Conservation (phyloP, 2,888 invertebrate genomes). For the Acleris sparsana region DNA sequence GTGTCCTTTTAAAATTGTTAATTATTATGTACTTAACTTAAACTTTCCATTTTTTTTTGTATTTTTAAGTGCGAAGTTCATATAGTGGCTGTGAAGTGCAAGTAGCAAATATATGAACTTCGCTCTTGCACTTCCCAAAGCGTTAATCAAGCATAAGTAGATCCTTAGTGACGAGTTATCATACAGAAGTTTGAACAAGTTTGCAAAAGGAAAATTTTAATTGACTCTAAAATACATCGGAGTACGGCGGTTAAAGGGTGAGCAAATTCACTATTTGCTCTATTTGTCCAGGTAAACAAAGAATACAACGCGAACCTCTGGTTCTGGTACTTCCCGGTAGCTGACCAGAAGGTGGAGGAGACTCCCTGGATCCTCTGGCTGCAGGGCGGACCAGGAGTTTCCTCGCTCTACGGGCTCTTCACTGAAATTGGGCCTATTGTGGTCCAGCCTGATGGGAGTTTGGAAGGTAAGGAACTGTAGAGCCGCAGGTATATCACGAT, state of each 20-base stretch:
- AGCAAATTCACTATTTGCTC: neutral
- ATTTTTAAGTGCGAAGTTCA: too few species aligned
- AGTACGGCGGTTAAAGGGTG: neutral
- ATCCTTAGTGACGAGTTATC: too few species aligned
- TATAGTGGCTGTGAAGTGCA: too few species aligned
- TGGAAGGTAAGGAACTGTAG: conserved; percentile 58
- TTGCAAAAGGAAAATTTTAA: too few species aligned
- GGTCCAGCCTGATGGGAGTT: conserved; percentile 67
- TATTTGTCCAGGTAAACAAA: conserved; percentile 86
- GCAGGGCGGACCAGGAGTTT: conserved; percentile 84
- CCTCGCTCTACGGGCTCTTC: conserved; percentile 83
- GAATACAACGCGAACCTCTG: conserved; percentile 90
- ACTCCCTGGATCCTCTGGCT: conserved; percentile 85
- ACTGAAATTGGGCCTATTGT: conserved; percentile 86
- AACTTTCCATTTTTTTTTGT: too few species aligned
- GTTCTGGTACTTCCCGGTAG: conserved; percentile 93
- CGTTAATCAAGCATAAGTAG: too few species aligned
- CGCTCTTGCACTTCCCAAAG: too few species aligned
- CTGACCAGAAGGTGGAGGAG: conserved; percentile 72
- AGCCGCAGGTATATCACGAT: neutral
- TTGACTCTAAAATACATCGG: too few species aligned
- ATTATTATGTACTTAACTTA: too few species aligned
- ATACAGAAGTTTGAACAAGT: too few species aligned
- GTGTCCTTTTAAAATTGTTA: too few species aligned
- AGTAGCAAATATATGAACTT: too few species aligned